phyloP scores from a whole-genome alignment of 2,797 vertebrate genomes.

The Carcharodon carcharias region DNA sequence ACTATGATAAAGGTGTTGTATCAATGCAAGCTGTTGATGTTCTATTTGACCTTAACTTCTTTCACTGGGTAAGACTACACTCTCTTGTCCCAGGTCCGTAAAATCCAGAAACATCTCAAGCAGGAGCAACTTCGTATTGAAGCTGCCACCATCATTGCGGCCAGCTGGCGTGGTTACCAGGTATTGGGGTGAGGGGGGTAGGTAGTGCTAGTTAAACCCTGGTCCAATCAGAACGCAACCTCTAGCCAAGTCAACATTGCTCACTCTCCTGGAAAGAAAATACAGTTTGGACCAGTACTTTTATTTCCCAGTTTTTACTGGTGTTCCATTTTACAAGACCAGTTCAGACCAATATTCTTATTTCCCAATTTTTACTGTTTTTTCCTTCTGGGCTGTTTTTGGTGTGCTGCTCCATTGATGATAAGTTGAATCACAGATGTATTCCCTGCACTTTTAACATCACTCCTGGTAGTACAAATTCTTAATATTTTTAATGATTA shows the following conservation, averaged over 20 bases:
- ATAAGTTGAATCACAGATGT: not conserved
- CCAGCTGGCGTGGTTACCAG: slow-evolving; percentile 56
- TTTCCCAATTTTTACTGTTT: no score
- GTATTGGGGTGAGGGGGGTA: slow-evolving; percentile 43
- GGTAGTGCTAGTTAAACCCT: not conserved
- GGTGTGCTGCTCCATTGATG: not conserved
- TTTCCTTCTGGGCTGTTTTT: not conserved
- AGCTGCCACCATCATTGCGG: slow-evolving; percentile 48
- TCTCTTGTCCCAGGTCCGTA: slow-evolving; percentile 49
- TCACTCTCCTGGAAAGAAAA: not conserved
- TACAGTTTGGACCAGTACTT: no score
- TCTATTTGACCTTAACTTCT: not conserved
- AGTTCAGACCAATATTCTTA: no score
- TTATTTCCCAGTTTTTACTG: no score
- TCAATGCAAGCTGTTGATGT: no score
- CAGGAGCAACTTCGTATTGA: not conserved
- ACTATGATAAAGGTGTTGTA: not conserved
- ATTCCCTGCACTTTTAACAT: no score
- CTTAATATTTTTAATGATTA: not conserved
- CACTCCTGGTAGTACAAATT: not conserved
- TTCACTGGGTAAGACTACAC: slow-evolving; percentile 38
- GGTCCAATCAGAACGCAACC: not conserved
- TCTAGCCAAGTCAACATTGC: not conserved
- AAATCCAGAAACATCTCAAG: slow-evolving; percentile 50
- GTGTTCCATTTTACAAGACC: no score